Evolutionary conservation across 1,140 invertebrate species (phyloP).

Genomic region (Psix sp.): DNA sequence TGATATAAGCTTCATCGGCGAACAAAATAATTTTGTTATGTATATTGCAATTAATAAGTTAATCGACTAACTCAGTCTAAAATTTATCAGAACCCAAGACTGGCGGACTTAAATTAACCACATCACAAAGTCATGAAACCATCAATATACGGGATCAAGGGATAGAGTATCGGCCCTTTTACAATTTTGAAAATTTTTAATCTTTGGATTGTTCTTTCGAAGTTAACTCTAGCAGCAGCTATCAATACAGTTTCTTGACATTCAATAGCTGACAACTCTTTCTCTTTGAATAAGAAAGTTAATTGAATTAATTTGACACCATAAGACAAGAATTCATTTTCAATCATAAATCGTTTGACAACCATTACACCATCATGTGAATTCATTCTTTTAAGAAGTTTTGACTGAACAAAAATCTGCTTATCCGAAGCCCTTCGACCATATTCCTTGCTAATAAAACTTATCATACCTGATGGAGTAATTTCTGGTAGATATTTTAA

Average conservation of each 20-base stretch:
- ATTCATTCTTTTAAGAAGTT: slow-evolving; percentile 23
- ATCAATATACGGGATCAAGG: slow-evolving; percentile 21
- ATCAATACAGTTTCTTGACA: slow-evolving; percentile 57
- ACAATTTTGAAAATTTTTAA: slow-evolving; percentile 63
- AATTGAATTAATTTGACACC: slow-evolving; percentile 40
- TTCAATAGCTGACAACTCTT: slow-evolving; percentile 53
- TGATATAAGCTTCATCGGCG: not conserved
- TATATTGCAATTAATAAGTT: too few relatives aligned
- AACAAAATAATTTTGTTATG: not conserved
- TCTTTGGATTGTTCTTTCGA: slow-evolving; percentile 59
- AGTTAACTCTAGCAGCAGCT: slow-evolving; percentile 43
- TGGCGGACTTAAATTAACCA: slow-evolving; percentile 35
- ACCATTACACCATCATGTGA: slow-evolving; percentile 35
- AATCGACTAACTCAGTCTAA: not conserved
- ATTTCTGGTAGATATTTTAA: slow-evolving; percentile 66
- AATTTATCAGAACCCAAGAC: slow-evolving; percentile 27
- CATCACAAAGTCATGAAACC: slow-evolving; percentile 31
- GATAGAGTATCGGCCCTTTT: slow-evolving; percentile 32
- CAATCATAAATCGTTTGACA: slow-evolving; percentile 53
- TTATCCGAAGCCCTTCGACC: slow-evolving; percentile 63
- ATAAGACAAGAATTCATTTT: slow-evolving; percentile 40
- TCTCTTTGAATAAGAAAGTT: slow-evolving; percentile 30
- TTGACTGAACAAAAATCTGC: slow-evolving; percentile 51
- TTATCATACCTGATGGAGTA: slow-evolving; percentile 61
- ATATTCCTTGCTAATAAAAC: slow-evolving; percentile 63